Base-by-base conservation (phyloP, 2,113 vertebrate genomes). In the Xenopus borealis region DNA sequence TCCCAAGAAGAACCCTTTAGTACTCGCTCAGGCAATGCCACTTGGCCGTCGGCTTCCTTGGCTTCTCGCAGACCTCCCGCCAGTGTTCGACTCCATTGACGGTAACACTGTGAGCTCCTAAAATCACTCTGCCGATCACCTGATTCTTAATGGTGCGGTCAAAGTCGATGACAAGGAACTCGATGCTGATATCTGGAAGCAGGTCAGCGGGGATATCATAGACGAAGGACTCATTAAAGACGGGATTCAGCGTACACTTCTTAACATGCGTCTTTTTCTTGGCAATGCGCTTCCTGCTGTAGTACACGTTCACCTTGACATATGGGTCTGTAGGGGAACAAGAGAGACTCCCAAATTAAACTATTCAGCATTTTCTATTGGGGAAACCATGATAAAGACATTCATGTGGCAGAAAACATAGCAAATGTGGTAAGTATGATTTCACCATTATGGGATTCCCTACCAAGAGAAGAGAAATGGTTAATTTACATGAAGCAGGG, bases 241-340 rank as follows among this genome's bases (percentile, higher is more conserved):
- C 88, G 0, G 97, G 97, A 78, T 97, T 97, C 85, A 97, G 88
- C 30, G 97, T 99, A 91, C 96, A 92, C 85, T 98, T 98, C 91
- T 98, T 99, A 79, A 98, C 96, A 3, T 98, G 96, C 0, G 97
- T 98, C 79, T 98, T 99, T 92, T 99, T 99, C 85, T 98, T 98
- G 44, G 95, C 96, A 0, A 98, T 96, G 82, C 97, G 96, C 76
- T 96, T 96, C 33, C 94, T 90, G 4, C 95, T 94, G 0, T 96
- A 98, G 83, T 96, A 99, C n/a, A 99, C 92, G 10, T 98, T 99
- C 78, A 99, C 94, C 88, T 99, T 99, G 69, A 99, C 96, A 0
- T 99, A 99, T 0, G 97, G 97, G 79, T 98, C 96, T 97, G 89
- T 71, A 69, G 72, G 67, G 69, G 47, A 71, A 40, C 19, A 66